Base-by-base conservation (phyloP, 2,888 invertebrate genomes). In the Perizoma flavofasciatum region DNA sequence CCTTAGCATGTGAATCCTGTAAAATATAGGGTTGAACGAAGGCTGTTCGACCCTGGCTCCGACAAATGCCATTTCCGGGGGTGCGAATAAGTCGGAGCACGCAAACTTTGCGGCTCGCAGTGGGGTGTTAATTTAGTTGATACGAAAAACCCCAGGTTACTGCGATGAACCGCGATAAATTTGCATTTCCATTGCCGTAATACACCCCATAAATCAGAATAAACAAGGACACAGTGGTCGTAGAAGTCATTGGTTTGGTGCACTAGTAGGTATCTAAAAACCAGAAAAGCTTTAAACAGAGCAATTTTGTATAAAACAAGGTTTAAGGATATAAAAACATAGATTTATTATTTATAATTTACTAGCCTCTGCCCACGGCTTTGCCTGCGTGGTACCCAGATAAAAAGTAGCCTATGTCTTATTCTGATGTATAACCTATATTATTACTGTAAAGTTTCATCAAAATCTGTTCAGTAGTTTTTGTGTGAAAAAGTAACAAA, bases 121-220 rank as follows among this genome's bases (percentile, higher is more conserved):
- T 59, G 77, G 81, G 81, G 82, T 81, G 83, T 82, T 89, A 86
- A 88, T 86, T 86, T 82, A 79, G 77, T 78, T 76, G 74, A 69
- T 70, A 77, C 49, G 39, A 56, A 50, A 56, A 56, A 53, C 49
- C 49, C 56, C 61, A 56, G 56, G 55, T 55, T 47, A 59, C 55
- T 51, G 51, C 53, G 63, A 37, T 52, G 52, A 49, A 55, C 56
- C 64, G 59, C 61, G 66, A 65, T 63, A 63, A 61, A 66, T 68
- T 64, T 66, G 51, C 64, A 63, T 68, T 60, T 57, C 53, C 49
- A 60, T 47, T 50, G 34, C 45, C 59, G 57, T 61, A 64, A 63
- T 68, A 59, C 57, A 51, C 33, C 45, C 56, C 40, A 66, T 68
- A 59, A 66, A 68, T 68, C 64, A 62, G 54, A 54, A 51, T 59